A percentile compares a stretch with the other conserved stretches of the same genome.
phyloP scores from a whole-genome alignment of 2,113 vertebrate genomes.

The Bujurquina vittata region DNA sequence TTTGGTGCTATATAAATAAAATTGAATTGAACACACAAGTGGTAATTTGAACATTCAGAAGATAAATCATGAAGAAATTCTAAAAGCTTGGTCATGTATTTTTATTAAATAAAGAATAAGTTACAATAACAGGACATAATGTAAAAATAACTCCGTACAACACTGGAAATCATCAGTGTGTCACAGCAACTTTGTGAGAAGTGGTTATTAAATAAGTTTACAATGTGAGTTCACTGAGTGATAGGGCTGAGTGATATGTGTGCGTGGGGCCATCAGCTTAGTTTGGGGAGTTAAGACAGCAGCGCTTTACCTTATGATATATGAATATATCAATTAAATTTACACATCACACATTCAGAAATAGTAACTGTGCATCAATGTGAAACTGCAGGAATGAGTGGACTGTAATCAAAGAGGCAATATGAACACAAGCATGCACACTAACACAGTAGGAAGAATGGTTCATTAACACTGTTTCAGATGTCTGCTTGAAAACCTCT shows the following conservation, averaged over 20 bases:
- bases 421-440: conserved; percentile 64
- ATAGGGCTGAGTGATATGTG: conserved; percentile 28
- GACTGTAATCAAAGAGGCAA: conserved; percentile 33
- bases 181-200: conserved; percentile 61
- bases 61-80: conserved; percentile 23
- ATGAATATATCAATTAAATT: conserved; percentile 7
- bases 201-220: conserved; percentile 46
- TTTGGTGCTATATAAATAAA: no score
- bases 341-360: conserved; percentile 50
- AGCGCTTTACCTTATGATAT: conserved; percentile 8
- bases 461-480: conserved; percentile 13
- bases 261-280: conserved; percentile 13
- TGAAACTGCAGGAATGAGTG: conserved; percentile 27
- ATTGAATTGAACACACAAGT: not conserved
- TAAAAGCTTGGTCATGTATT: conserved; percentile 56
- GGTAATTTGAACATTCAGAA: not conserved
- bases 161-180: conserved; percentile 55
- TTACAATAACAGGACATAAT: conserved; percentile 77
- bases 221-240: conserved; percentile 21
- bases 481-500: conserved; percentile 39
- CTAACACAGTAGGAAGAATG: conserved; percentile 25
- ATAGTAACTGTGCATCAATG: conserved; percentile 5
- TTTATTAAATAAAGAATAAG: conserved; percentile 80
- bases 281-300: conserved; percentile 30
- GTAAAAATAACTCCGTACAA: conserved; percentile 67